Evolutionary conservation across 2,888 invertebrate species (phyloP).

Genomic region (Diarsia brunnea): DNA sequence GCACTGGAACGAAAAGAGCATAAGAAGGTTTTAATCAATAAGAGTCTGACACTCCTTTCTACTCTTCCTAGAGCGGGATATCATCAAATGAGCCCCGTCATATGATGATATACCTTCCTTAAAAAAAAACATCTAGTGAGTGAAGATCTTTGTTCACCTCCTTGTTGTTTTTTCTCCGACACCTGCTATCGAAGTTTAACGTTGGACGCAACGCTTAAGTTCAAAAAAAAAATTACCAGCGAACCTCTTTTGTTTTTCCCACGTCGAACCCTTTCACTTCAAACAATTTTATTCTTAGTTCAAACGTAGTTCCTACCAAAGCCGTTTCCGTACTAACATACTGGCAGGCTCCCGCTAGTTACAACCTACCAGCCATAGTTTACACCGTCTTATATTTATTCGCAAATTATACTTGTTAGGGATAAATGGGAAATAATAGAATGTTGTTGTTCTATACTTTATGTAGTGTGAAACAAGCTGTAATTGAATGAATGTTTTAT

Average conservation of each 20-base stretch:
- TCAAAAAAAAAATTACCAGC: background rate
- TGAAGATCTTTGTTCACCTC: too few relatives aligned
- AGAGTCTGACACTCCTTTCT: too few relatives aligned
- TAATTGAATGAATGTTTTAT: slow-evolving; percentile 57
- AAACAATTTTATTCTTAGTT: slow-evolving; percentile 54
- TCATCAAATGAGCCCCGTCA: too few relatives aligned
- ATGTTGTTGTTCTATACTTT: slow-evolving; percentile 50
- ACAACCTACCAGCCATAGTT: slow-evolving; percentile 16
- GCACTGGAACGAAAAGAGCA: too few relatives aligned
- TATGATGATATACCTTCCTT: too few relatives aligned
- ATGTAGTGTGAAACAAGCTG: slow-evolving; percentile 53
- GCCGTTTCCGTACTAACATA: slow-evolving; percentile 24
- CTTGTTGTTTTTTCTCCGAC: too few relatives aligned
- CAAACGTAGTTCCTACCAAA: slow-evolving; percentile 30
- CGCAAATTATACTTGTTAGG: slow-evolving; percentile 58
- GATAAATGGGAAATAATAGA: slow-evolving; percentile 54
- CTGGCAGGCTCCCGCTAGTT: background rate
- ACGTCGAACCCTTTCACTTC: slow-evolving; percentile 45
- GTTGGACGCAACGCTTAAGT: too few relatives aligned
- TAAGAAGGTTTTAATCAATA: too few relatives aligned
- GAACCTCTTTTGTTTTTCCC: slow-evolving; percentile 14
- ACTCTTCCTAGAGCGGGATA: too few relatives aligned
- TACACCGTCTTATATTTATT: slow-evolving; percentile 50
- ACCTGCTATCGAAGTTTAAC: too few relatives aligned
- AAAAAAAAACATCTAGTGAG: too few relatives aligned